Evolutionary conservation across 2,888 invertebrate genomes (phyloP).

Genomic region (Sisyra terminalis): DNA sequence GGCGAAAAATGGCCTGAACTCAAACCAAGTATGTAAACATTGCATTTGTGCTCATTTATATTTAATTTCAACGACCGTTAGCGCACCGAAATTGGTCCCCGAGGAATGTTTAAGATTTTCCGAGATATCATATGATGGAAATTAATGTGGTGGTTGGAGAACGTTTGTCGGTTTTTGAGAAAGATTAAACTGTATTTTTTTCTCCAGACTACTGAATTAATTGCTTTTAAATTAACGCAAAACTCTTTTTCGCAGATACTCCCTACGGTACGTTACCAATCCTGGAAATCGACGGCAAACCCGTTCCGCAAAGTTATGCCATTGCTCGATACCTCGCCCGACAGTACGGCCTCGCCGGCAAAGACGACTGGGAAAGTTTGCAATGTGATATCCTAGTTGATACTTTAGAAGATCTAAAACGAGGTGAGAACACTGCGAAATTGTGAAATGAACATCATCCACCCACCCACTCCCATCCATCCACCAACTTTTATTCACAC

Average conservation of each 20-base stretch:
- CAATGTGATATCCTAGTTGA: constrained; percentile 38
- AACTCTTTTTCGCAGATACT: too few species aligned
- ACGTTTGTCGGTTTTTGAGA: too few species aligned
- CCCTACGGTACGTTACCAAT: constrained; percentile 40
- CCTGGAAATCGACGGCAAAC: constrained; percentile 38
- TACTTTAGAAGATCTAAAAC: constrained; percentile 27
- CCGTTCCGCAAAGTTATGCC: constrained; percentile 35
- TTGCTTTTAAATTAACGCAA: too few species aligned
- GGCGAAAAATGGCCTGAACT: constrained; percentile 34
- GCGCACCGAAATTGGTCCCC: not conserved
- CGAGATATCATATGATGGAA: too few species aligned
- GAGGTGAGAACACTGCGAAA: too few species aligned
- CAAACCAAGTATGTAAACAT: constrained; percentile 28
- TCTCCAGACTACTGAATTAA: too few species aligned
- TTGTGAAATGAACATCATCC: too few species aligned
- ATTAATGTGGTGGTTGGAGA: too few species aligned
- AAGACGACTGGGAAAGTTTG: constrained; percentile 35
- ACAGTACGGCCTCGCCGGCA: constrained; percentile 33
- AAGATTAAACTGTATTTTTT: not conserved
- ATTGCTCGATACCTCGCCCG: constrained; percentile 37
- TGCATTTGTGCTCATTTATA: not conserved
- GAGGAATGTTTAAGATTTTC: too few species aligned
- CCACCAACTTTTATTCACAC: too few species aligned
- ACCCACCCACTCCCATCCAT: too few species aligned
- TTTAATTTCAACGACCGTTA: not conserved